Evolutionary conservation across 2,888 invertebrate genomes (phyloP), one percentile per base, ranked within the genome.

Genomic region (Drosophila antonietae): DNA sequence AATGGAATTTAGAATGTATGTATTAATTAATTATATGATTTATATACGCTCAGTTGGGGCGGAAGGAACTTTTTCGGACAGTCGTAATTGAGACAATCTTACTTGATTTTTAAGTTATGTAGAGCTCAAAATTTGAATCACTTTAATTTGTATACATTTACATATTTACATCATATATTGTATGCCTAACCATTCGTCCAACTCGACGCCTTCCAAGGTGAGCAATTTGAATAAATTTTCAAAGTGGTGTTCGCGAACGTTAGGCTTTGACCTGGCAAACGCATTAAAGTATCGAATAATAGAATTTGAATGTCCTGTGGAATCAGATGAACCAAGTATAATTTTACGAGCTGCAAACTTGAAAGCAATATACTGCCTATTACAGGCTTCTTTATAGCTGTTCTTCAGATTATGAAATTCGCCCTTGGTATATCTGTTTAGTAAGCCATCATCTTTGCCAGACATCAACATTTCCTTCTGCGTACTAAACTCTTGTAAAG

Each of bases 201-300:
- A 10, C 6, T 57, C 44, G 0, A 10, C 57, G 20, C 15, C 57
- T 20, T 20, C 31, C 23, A 57, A 46, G 15, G 57, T 57, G 2
- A 57, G 57, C 15, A 31, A 35, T n/a, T 46, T 15, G 12, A 20
- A 57, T 0, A 57, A 33, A 46, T 57, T 57, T 3, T 44, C 18
- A 35, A 57, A 57, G 10, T 20, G 15, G 1, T 33, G 20, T n/a
- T 46, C 44, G 0, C 57, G 44, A 15, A 1, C 8, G 3, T 1
- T 6, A 3, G 20, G 4, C 15, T 10, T 18, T 57, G 57, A 33
- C 6, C 43, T 44, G 33, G 44, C 57, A 44, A 57, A 57, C 7
- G 2, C 15, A 57, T 57, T 44, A 12, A 57, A 46, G 12, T 15
- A 57, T 20, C 20, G 10, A 46, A 44, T 14, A 3, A 44, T 20